Evolutionary conservation across 2,113 vertebrate genomes (phyloP), one percentile per base, ranked within the genome.

Genomic region (Zapus hudsonius): DNA sequence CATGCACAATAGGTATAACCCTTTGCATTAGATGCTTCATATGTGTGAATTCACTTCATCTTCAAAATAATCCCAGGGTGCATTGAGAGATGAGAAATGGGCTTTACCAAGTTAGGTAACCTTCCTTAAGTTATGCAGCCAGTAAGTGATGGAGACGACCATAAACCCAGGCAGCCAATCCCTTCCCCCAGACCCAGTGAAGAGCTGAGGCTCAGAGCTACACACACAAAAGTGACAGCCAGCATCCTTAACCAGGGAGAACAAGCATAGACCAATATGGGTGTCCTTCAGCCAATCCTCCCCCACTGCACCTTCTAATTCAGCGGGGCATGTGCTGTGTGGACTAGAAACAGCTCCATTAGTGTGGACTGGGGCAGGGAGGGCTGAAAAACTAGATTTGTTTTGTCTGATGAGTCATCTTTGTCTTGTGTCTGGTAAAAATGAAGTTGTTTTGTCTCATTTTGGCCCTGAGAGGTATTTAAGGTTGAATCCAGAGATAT

Each of bases 351-450:
- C 91, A 90, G 40, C 38, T 55, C 74, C 70, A 29, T 57, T 3
- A 40, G 36, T 33, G 20, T 75, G 84, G 93, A 20, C 89, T 17
- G 0, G 64, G 72, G 40, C 4, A 88, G 88, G 88, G 87, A 47
- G 91, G 73, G 87, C 72, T 94, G 89, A 40, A 64, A 90, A 86
- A 91, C 78, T 42, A 85, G 38, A 81, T 95, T 91, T 96, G 87
- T 96, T 97, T 94, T 92, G 96, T 96, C 93, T 88, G 87, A 84
- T 96, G 95, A 97, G 75, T 97, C 97, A 97, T 95, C 85, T 91
- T 86, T n/a, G 88, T 91, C 94, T 87, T 78, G 59, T 90, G 94
- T 94, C 95, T 96, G 85, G 85, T 96, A 90, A 89, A 91, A 91
- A 85, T 74, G 83, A 96, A 94, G 90, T 90, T 96, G 95, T 97